Evolutionary conservation across 23 tunicate genomes (phyloP).

Genomic region (Diplosoma virens): DNA sequence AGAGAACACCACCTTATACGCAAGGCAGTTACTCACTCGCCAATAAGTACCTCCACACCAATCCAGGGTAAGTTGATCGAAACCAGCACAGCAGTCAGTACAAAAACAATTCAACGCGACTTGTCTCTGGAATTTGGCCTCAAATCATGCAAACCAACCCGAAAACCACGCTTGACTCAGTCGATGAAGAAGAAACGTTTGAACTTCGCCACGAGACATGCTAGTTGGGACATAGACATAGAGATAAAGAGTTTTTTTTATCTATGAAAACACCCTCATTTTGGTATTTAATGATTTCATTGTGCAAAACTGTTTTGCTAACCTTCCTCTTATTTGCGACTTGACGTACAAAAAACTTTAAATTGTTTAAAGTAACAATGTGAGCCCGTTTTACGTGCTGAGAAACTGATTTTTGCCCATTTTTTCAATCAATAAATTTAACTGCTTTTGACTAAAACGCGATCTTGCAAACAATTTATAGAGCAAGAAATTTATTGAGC

Average conservation of each 20-base stretch:
- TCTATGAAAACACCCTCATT: slow-evolving; percentile 29
- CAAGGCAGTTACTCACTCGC: slow-evolving; percentile 12
- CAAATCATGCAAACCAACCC: too few species aligned
- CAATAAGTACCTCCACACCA: slow-evolving; percentile 27
- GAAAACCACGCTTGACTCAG: slow-evolving; percentile 26
- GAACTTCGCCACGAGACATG: slow-evolving; percentile 1
- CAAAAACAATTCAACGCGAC: too few species aligned
- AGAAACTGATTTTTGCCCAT: slow-evolving; percentile 23
- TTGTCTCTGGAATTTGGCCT: too few species aligned
- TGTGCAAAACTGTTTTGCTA: slow-evolving; percentile 6
- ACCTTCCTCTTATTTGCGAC: slow-evolving; percentile 16
- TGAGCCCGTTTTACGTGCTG: slow-evolving; percentile 30
- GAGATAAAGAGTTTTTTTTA: not conserved
- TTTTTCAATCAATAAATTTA: slow-evolving; percentile 17
- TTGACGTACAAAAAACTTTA: slow-evolving; percentile 25
- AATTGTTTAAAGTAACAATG: slow-evolving; percentile 25
- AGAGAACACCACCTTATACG: slow-evolving; percentile 24
- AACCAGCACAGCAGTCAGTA: too few species aligned
- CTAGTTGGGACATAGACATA: not conserved
- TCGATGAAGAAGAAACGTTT: slow-evolving; percentile 11
- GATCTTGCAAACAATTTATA: slow-evolving; percentile 5
- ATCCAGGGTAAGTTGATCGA: too few species aligned
- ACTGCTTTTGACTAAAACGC: slow-evolving; percentile 4
- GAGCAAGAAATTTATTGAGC: not conserved
- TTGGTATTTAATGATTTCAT: slow-evolving; percentile 31